These are phyloP conservation scores for Oscheius myriophilus DNA, from an alignment of 2,888 invertebrate species.

Conservation along the genomic window DNA sequence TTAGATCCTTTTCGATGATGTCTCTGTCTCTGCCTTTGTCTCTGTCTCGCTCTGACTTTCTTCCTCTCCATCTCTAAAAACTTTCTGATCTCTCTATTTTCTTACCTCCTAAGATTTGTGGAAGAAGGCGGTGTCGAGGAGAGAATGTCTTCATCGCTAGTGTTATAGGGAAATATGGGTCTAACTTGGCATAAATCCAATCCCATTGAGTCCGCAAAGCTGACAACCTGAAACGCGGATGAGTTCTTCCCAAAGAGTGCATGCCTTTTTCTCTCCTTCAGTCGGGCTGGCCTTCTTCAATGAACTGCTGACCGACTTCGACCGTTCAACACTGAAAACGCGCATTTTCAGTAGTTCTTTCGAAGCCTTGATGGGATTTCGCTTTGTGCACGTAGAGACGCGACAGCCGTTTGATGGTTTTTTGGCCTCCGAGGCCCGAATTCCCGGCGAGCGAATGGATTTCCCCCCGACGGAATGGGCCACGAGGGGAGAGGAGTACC, in stretches of 20 bases:
- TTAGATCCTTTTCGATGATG: conserved; percentile 1
- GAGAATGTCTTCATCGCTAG: conserved; percentile 32
- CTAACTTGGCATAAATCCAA: conserved; percentile 27
- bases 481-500: no score
- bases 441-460: no score
- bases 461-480: no score
- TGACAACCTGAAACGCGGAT: conserved; percentile 23
- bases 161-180: conserved; percentile 31
- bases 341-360: conserved; percentile 5
- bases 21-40: no score
- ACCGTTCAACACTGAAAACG: conserved; percentile 31
- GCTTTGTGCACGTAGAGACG: no score
- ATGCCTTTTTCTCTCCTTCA: conserved; percentile 29
- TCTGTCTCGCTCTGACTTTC: neutral
- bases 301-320: conserved; percentile 29
- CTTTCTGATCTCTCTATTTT: neutral
- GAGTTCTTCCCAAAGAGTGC: neutral
- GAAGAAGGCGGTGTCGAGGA: conserved; percentile 17
- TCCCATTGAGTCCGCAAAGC: conserved; percentile 32
- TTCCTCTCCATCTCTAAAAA: no score
- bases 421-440: no score
- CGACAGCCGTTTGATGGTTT: no score
- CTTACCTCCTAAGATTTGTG: neutral
- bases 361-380: no score
- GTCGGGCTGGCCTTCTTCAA: conserved; percentile 24